These are phyloP conservation scores for Aplysia californica DNA, from an alignment of 1,140 invertebrate genomes.

Conservation along the genomic window DNA sequence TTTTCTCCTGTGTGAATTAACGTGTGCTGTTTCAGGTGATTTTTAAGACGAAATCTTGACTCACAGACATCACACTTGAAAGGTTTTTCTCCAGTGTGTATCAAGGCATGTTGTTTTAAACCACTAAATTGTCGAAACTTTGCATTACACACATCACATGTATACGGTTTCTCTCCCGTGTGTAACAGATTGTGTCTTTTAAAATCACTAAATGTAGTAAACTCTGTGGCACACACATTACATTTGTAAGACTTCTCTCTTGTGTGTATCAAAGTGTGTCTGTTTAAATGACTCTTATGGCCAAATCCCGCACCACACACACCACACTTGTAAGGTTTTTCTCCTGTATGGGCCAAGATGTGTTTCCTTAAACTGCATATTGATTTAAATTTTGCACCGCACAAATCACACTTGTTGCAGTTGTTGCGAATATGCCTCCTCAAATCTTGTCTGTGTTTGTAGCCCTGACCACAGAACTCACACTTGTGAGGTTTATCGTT, in stretches of 20 bases:
- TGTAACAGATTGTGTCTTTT: neutral
- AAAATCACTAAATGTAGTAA: neutral
- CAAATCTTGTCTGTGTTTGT: neutral
- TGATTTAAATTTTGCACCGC: no score
- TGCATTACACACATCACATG: neutral
- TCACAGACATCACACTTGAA: neutral
- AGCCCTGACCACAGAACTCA: neutral
- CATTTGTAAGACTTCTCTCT: no score
- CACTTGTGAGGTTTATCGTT: conserved; percentile 1
- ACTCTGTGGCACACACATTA: neutral
- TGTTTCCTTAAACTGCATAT: no score
- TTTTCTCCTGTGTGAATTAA: no score
- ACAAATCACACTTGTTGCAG: neutral
- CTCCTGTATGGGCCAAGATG: no score
- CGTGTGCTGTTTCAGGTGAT: no score
- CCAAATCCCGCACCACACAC: neutral
- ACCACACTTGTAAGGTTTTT: neutral
- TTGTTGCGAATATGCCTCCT: neutral
- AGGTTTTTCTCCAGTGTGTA: neutral
- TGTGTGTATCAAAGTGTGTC: no score
- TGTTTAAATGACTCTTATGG: neutral
- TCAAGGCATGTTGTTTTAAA: neutral
- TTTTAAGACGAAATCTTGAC: no score
- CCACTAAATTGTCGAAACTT: neutral
- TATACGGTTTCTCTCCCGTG: neutral